Evolutionary conservation across 2,113 vertebrate genomes (phyloP), one percentile per base, ranked within the genome.

Genomic region (Paradisaea rubra): DNA sequence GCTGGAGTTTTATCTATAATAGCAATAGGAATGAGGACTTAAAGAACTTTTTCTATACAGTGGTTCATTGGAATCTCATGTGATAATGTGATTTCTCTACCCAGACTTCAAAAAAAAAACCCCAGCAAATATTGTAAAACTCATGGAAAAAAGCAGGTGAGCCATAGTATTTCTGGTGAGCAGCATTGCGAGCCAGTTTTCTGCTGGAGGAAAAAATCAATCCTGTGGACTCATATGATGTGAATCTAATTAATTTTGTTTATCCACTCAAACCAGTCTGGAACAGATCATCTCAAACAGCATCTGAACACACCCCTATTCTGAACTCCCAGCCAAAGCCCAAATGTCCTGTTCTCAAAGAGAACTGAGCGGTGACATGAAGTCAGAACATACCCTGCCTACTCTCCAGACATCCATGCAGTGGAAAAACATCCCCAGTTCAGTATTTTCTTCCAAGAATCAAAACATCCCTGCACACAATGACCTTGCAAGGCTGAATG

Each of bases 211-310:
- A 53, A 56, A 92, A 95, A 89, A 79, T 81, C 84, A 81, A 65
- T 95, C 63, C 71, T 81, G 54, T 93, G 66, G 59, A 54, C 56
- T 89, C 68, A 28, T 59, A 63, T 73, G 79, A 80, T 89, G 50
- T 70, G 59, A 91, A 61, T 72, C 27, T 91, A 91, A 94, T 91
- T 89, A 86, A 77, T 95, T 94, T 88, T 91, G 60, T 96, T 95
- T 93, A 86, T 86, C 41, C 50, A 50, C 50, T 94, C 72, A 56
- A 91, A 76, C 57, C 81, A 88, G 73, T n/a, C 85, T 88, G 91
- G 91, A 93, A 91, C 47, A 88, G 74, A 89, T 94, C 81, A 92
- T 86, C 89, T 88, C 66, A 15, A 87, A 44, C 60, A 80, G 65
- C 57, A 54, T 87, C 81, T 79, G 78, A 93, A 84, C 87, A 89